Evolutionary conservation across 1,140 invertebrate genomes (phyloP), one percentile per base, ranked within the genome.

Genomic region (Andricus grossulariae): DNA sequence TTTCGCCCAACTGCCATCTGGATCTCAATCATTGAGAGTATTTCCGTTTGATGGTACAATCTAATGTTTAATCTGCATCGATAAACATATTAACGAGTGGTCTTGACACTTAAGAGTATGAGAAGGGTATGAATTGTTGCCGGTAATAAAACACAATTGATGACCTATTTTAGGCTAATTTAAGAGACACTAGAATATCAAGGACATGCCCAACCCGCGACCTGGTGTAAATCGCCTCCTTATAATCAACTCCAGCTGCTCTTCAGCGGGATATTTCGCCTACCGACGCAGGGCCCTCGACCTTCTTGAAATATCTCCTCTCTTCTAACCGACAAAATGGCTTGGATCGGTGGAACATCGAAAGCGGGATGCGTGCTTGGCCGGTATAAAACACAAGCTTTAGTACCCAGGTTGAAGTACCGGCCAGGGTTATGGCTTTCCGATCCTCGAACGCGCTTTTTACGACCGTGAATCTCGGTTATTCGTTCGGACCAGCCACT

Each of bases 161-260:
- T 73, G 76, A 18, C 55, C 79, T 81, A 82, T 87, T 86, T 86
- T 83, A 81, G 80, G 81, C 75, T 83, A 81, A 83, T 82, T 82
- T 73, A 71, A 52, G 74, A 75, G 74, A n/a, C 66, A 54, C 74
- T 71, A 12, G 32, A 52, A 66, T 54, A 57, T 32, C 2, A 32
- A 39, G 52, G 52, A 73, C 25, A 52, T 32, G 39, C 16, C 57
- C 50, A 19, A 49, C 25, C n/a, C 25, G 25, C 25, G 25, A 3
- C n/a, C 21, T n/a, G 74, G 71, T 55, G 72, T 77, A 72, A 77
- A 77, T 77, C 54, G 71, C n/a, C 71, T 39, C 57, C 52, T 77
- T 77, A 73, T 77, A 60, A 55, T 1, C 74, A 21, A 54, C 45
- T 19, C 50, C 50, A 54, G 32, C 50, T 50, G 0, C 49, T 39